Conservation (phyloP, 2,797 vertebrate genomes). For the Sylvilagus floridanus region DNA sequence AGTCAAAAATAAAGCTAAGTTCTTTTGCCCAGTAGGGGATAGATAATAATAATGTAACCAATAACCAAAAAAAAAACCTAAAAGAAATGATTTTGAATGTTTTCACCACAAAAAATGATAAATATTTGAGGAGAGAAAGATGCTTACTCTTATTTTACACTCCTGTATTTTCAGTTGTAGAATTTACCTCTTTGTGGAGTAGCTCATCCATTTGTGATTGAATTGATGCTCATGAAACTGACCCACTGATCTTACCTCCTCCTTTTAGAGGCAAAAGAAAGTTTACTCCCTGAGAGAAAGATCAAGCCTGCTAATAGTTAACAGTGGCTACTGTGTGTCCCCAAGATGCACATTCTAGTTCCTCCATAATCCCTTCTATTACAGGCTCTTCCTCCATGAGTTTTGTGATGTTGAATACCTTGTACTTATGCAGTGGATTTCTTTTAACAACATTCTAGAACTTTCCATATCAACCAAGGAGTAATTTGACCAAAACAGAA, state of each 20-base stretch:
- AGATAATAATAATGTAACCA: no score
- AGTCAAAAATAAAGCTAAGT: neutral
- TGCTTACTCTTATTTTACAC: no score
- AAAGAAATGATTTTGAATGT: no score
- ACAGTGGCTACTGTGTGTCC: neutral
- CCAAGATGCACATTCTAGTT: neutral
- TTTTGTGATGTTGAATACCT: neutral
- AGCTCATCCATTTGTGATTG: neutral
- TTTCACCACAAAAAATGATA: no score
- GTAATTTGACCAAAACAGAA: neutral
- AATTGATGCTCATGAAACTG: neutral
- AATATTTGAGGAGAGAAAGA: no score
- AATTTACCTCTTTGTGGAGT: neutral
- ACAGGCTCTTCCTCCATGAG: neutral
- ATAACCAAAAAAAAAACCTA: no score
- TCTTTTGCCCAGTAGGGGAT: no score
- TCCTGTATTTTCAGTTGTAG: neutral
- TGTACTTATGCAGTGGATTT: neutral
- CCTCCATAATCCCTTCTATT: neutral
- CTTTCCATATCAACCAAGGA: neutral
- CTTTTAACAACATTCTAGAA: neutral
- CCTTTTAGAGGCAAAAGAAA: neutral
- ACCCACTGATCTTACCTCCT: neutral
- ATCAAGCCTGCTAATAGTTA: neutral
- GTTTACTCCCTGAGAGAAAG: neutral